Evolutionary conservation across 2,888 invertebrate species (phyloP).

Genomic region (Chalcis sispes): DNA sequence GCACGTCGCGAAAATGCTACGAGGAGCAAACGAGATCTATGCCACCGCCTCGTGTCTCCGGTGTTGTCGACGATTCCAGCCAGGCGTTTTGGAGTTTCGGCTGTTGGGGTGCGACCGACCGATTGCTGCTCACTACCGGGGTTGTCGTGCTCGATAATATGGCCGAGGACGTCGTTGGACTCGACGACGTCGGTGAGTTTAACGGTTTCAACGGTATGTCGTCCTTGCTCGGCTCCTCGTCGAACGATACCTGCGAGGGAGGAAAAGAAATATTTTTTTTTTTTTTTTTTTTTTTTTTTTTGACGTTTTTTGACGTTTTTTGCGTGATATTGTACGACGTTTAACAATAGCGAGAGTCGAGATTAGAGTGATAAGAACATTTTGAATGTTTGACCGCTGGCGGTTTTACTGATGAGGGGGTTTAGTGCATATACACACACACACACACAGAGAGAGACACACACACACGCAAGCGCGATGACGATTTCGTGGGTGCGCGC

Average conservation of each 20-base stretch:
- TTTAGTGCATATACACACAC: too few species aligned
- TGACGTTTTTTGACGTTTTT: not conserved
- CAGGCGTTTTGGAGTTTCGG: constrained; percentile 69
- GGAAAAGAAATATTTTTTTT: too few species aligned
- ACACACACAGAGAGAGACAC: too few species aligned
- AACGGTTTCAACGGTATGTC: constrained; percentile 69
- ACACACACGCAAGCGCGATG: too few species aligned
- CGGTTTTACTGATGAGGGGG: too few species aligned
- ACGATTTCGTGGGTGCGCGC: too few species aligned
- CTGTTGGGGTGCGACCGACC: constrained; percentile 9
- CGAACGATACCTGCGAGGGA: constrained; percentile 69
- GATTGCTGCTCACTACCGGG: not conserved
- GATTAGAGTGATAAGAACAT: too few species aligned
- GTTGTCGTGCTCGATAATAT: not conserved
- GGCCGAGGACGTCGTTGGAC: constrained; percentile 55
- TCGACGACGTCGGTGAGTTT: constrained; percentile 61
- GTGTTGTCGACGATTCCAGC: constrained; percentile 61
- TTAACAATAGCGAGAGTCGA: too few species aligned
- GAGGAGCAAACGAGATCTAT: constrained; percentile 50
- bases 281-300: too few species aligned
- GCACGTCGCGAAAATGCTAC: constrained; percentile 66
- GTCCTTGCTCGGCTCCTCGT: constrained; percentile 63
- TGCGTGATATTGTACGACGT: not conserved
- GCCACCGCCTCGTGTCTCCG: constrained; percentile 60
- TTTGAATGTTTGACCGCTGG: too few species aligned